Base-by-base conservation (phyloP, 2,113 vertebrate genomes). In the Etheostoma cragini region DNA sequence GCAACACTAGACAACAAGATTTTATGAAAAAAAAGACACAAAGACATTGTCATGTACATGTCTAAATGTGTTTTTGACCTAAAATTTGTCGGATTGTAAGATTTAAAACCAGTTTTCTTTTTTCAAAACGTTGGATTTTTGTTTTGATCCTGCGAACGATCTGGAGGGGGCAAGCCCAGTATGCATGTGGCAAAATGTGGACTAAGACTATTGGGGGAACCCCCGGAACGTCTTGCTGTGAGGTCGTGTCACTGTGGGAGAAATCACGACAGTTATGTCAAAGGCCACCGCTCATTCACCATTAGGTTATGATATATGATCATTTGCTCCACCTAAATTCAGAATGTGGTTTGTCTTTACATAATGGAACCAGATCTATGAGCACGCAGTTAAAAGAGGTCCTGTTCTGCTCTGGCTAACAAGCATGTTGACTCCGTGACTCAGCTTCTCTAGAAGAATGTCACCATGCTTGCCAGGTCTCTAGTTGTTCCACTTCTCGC, bases 371-470 rank as follows among this genome's bases (percentile, higher is more conserved):
- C 46, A 38, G 30, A 38, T 38, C 7, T 63, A 12, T 52, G 47
- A 22, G 5, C 58, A n/a, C 24, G 58, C 15, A 24, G 21, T 15
- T 56, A 8, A 61, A 60, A 72, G 19, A 53, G 21, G 74, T 33
- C 56, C 17, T 11, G 11, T 42, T 42, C 38, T 42, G 72, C 42
- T 84, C 42, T 62, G 7, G 3, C 30, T 66, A 53, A 38, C 47
- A 62, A 49, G 8, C 72, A 54, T 68, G 53, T 60, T 14, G 68
- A 33, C 24, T 57, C 72, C 0, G 57, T 96, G 96, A 96, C 91
- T 96, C 94, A 93, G 95, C 95, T 76, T 90, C 89, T 84, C 33
- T 81, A 38, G 3, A 86, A 84, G 49, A 66, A 57, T 78, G 65
- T 82, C 78, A 86, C 17, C 81, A 8, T 73, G 84, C 68, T 77